Base-by-base conservation (phyloP, 2,113 vertebrate genomes). In the Xiphophorus maculatus region DNA sequence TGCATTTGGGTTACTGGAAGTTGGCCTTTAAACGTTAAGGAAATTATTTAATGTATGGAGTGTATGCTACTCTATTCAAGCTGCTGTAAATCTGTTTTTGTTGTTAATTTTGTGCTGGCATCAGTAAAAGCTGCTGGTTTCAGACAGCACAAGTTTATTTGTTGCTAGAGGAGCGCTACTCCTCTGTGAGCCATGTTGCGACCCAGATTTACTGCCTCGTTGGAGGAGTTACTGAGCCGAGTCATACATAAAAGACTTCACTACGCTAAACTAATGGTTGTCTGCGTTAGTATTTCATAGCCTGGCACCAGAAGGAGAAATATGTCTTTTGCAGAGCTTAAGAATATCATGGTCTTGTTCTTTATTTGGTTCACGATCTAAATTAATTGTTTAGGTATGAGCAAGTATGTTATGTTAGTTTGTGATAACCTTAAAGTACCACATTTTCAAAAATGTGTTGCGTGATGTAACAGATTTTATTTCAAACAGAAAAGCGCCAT, bases 141-240 rank as follows among this genome's bases (percentile, higher is more conserved):
- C 1, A 28, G 40, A 68, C 76, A 80, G 48, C n/a, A 35, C 77
- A 40, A 81, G 78, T 91, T 78, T 84, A 83, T 88, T 77, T 27
- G 37, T 73, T 61, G 42, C 70, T 63, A 27, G 61, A 77, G 58
- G 68, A 72, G 32, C 32, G 76, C 61, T 77, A 63, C 61, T 79
- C 63, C 58, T 79, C 72, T 40, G 76, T 76, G 83, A 82, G 66
- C 80, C 71, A 63, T 89, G 89, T 84, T 89, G 74, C 60, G 33
- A 62, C 66, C 75, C 66, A 72, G 44, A 90, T 90, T 90, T 82
- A 90, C 37, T 71, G 75, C 44, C 74, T 87, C 71, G 76, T 30
- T 63, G 66, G 71, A 35, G 69, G 71, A 73, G 76, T 82, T 72
- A 81, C 71, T 81, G 64, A 81, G 80, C 48, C 54, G 32, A 68